These are phyloP conservation scores for Boleophthalmus pectinirostris DNA, from an alignment of 2,113 vertebrate species.

Conservation along the genomic window DNA sequence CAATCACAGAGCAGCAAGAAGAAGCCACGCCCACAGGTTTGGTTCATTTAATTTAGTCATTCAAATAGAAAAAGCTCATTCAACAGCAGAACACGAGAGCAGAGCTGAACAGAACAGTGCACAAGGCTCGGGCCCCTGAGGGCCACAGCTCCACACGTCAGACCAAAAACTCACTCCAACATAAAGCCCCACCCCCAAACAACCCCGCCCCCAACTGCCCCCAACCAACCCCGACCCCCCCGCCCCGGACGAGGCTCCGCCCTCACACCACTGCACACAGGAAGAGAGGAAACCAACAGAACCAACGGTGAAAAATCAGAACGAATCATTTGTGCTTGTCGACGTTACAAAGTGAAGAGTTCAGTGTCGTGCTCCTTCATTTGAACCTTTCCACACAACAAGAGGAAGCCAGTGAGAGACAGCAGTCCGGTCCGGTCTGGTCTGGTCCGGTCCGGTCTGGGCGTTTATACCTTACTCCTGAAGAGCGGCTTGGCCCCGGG, in stretches of 20 bases:
- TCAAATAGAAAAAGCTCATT: slow-evolving; percentile 65
- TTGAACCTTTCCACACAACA: background rate
- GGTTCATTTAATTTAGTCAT: slow-evolving; percentile 64
- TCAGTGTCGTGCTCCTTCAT: background rate
- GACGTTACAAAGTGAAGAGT: background rate
- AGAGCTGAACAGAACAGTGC: background rate
- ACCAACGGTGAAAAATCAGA: background rate
- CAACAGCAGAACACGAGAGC: slow-evolving; percentile 35
- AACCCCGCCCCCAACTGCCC: no score
- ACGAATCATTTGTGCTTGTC: slow-evolving; percentile 2
- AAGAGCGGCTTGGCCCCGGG: slow-evolving; percentile 96
- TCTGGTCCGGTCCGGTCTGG: no score
- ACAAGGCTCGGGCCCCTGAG: no score
- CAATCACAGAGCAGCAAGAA: background rate
- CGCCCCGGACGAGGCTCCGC: no score
- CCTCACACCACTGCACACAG: background rate
- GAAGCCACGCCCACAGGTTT: slow-evolving; percentile 41
- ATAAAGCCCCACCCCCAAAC: background rate
- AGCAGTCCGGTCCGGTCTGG: no score
- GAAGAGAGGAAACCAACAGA: background rate
- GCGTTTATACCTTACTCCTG: slow-evolving; percentile 94
- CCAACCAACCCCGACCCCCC: no score
- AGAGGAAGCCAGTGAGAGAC: background rate
- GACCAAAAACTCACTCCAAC: background rate
- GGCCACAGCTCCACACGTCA: background rate